Conservation (phyloP, 2,113 vertebrate species). For the Zosterops pallidus region DNA sequence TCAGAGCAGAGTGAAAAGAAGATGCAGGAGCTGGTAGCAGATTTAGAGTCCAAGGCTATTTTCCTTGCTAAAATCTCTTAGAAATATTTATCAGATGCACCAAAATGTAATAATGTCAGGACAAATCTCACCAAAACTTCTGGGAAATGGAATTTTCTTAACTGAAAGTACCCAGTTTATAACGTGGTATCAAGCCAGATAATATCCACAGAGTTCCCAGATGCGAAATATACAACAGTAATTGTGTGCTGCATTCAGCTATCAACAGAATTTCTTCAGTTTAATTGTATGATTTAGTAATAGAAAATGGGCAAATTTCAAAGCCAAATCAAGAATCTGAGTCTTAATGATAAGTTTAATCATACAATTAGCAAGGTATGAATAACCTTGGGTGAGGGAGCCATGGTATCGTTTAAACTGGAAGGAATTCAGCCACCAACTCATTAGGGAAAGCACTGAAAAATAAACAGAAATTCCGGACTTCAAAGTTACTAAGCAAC, state of each 20-base stretch:
- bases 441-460: neutral
- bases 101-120: neutral
- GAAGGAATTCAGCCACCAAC: neutral
- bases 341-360: conserved; percentile 16
- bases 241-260: neutral
- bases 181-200: neutral
- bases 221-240: neutral
- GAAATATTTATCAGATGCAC: neutral
- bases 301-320: neutral
- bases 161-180: neutral
- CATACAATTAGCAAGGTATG: neutral
- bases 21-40: conserved; percentile 43
- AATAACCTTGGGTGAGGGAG: conserved; percentile 9
- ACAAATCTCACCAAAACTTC: neutral
- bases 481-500: neutral
- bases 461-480: conserved; percentile 18
- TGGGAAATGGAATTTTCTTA: neutral
- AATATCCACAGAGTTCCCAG: neutral
- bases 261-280: neutral
- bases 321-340: neutral
- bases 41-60: neutral
- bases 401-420: neutral
- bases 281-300: neutral
- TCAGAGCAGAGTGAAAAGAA: conserved; percentile 37
- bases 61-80: neutral